Conservation (phyloP, 23 tunicate genomes). For the Trididemnum nubilum region DNA sequence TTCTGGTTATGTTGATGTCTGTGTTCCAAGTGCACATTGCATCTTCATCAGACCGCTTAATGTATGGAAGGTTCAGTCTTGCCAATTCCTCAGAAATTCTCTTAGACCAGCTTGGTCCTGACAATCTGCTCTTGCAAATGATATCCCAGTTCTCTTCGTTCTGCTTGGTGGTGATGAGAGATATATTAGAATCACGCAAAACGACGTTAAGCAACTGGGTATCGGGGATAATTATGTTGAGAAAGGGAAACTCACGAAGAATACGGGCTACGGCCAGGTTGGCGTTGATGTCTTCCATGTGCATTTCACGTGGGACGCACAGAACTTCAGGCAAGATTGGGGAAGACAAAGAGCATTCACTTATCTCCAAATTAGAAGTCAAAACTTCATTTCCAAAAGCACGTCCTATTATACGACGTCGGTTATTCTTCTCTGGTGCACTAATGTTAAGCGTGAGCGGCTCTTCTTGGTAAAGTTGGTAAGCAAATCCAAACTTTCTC, state of each 20-base stretch:
- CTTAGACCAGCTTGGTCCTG: not conserved
- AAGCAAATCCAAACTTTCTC: conserved; percentile 8
- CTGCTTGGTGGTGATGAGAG: not conserved
- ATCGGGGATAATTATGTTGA: not conserved
- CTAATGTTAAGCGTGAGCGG: conserved; percentile 12
- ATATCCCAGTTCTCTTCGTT: conserved; percentile 2
- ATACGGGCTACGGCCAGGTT: conserved; percentile 9
- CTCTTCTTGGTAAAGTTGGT: not conserved
- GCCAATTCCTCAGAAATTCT: not conserved
- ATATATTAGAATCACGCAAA: not conserved
- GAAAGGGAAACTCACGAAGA: not conserved
- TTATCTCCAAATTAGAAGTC: not conserved
- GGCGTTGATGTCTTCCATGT: conserved; percentile 15
- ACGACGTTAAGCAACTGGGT: not conserved
- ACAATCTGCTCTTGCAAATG: not conserved
- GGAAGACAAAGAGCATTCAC: not conserved
- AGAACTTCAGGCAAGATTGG: conserved; percentile 3
- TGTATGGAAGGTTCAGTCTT: not conserved
- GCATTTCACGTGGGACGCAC: not conserved
- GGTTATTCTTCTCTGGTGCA: not conserved
- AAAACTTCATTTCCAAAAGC: not conserved
- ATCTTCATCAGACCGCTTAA: not conserved
- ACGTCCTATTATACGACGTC: not conserved
- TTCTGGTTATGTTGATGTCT: not conserved
- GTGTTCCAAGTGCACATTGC: not conserved